Percentiles rank a stretch among this genome's conserved stretches.
Conservation (phyloP, 2,113 vertebrate species). For the Lepidothrix coronata region DNA sequence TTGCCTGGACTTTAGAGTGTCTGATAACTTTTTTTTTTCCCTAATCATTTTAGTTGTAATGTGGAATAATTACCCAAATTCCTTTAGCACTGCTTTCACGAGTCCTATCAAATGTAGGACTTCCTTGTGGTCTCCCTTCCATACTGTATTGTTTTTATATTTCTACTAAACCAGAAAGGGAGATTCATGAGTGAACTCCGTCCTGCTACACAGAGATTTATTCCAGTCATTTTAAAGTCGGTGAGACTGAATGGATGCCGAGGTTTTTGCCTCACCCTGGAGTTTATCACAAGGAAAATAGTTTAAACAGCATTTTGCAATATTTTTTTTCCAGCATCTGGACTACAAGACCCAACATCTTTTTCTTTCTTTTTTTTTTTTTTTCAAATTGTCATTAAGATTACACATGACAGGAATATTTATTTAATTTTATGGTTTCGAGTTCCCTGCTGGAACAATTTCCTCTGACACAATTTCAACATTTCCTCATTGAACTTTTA, state of each 20-base stretch:
- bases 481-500: conserved; percentile 46
- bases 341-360: neutral
- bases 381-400: neutral
- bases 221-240: neutral
- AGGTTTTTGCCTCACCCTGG: neutral
- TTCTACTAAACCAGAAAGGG: neutral
- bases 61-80: neutral
- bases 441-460: conserved; percentile 16
- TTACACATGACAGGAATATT: neutral
- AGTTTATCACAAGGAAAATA: neutral
- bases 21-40: neutral
- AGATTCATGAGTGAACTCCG: neutral
- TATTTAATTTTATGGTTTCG: neutral
- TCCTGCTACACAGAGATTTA: neutral
- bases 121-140: neutral
- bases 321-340: neutral
- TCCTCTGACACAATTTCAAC: conserved; percentile 49
- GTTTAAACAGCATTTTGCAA: neutral
- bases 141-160: neutral
- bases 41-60: neutral
- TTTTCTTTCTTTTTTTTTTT: neutral
- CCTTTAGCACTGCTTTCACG: neutral
- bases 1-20: neutral
- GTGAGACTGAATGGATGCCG: neutral
- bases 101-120: neutral